Conservation (phyloP, 2,888 invertebrate species). For the Dichetophora obliterata region DNA sequence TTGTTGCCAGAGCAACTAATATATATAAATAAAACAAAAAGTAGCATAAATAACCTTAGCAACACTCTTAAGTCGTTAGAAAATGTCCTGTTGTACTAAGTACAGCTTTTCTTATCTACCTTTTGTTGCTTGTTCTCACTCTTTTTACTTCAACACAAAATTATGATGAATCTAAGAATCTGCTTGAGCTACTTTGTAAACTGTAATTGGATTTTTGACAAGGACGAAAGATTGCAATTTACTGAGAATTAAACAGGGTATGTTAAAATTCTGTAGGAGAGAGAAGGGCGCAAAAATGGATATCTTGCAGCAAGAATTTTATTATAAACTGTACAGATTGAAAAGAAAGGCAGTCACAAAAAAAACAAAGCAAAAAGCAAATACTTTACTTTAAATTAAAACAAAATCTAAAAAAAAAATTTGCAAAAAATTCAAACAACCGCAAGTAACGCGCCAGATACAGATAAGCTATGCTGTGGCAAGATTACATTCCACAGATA, state of each 20-base stretch:
- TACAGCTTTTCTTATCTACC: too few species aligned
- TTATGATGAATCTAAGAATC: conserved; percentile 25
- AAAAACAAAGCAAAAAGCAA: background rate
- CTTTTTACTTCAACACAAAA: conserved; percentile 39
- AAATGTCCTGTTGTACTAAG: conserved; percentile 19
- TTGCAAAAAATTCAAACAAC: background rate
- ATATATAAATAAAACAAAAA: background rate
- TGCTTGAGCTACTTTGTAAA: conserved; percentile 48
- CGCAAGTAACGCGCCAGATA: conserved; percentile 16
- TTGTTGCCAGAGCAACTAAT: conserved; percentile 27
- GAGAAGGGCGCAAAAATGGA: background rate
- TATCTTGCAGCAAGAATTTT: background rate
- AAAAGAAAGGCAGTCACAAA: background rate
- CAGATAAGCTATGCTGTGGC: conserved; percentile 22
- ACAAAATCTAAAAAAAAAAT: background rate
- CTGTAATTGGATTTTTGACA: conserved; percentile 60
- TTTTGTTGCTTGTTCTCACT: too few species aligned
- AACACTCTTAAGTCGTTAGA: conserved; percentile 39
- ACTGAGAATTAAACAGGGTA: background rate
- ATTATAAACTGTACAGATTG: background rate
- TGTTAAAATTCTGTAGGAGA: background rate
- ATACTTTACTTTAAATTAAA: background rate
- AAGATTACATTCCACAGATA: conserved; percentile 20
- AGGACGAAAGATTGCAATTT: conserved; percentile 36
- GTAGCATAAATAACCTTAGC: conserved; percentile 1